Evolutionary conservation across 2,888 invertebrate species (phyloP), one percentile per base, ranked within the genome.

Genomic region (Cataglyphis albicans): DNA sequence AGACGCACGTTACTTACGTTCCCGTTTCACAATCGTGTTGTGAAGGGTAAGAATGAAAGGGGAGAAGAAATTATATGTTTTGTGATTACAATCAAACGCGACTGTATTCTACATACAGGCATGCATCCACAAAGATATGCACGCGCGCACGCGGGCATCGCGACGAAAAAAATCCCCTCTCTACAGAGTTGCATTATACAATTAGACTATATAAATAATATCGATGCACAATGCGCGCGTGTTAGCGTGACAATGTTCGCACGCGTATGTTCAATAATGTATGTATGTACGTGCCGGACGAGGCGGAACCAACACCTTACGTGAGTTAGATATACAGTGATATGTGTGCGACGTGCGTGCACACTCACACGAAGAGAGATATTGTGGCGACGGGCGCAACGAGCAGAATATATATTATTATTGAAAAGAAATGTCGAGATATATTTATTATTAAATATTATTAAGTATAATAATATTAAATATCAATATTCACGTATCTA

Each of bases 11-110:
- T 87, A 86, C 68, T 88, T 88, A 89, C 87, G 86, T 90, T 88
- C 84, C 48, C 84, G 85, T 87, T 82, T 81, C 82, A 83, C 44
- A 72, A 85, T 87, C 75, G 85, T 88, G 81, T 9, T 9, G 85
- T 74, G 63, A 73, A 74, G 81, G 80, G 72, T 65, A 76, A 63
- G 48, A 61, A 57, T 52, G n/a, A 32, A 32, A 10, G 63, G 9
- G n/a, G 41, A 1, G 6, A 63, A 52, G 57, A 59, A 52, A 21
- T n/a, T 65, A 25, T 65, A 25, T 65, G 83, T 84, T 82, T 82
- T 86, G 89, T 86, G 88, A 88, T 89, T 90, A 87, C 86, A 87
- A 88, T 90, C 89, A 86, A 89, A 85, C 84, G 85, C 75, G 83
- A 87, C 32, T 84, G 87, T 87, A 72, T 32, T 32, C 32, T 32